A percentile compares a stretch with the other conserved stretches of the same genome.
Conservation (phyloP, 2,797 vertebrate genomes). For the Argyrosomus regius region DNA sequence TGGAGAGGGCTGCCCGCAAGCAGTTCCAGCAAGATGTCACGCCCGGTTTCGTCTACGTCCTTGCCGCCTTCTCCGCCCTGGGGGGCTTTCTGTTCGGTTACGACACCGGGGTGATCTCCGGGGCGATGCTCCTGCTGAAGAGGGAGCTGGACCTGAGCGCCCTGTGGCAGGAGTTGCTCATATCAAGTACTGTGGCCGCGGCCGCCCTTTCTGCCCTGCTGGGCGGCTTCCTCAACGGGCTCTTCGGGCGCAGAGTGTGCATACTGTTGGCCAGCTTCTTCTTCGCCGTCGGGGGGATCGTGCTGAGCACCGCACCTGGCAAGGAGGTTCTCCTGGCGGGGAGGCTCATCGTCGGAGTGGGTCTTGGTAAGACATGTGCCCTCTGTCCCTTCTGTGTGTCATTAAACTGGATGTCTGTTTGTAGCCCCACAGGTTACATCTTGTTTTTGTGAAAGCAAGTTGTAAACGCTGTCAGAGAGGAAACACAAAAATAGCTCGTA, state of each 20-base stretch:
- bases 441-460: not conserved
- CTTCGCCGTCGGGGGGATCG: constrained; percentile 90
- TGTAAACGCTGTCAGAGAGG: not conserved
- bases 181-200: constrained; percentile 94
- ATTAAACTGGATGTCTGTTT: not conserved
- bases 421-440: not conserved
- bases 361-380: constrained; percentile 90
- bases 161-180: constrained; percentile 96
- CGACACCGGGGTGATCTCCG: constrained; percentile 97
- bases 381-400: not conserved
- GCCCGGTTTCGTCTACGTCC: constrained; percentile 92
- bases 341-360: constrained; percentile 93
- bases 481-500: not conserved
- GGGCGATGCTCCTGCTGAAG: constrained; percentile 95
- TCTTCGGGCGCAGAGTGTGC: constrained; percentile 92
- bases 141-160: constrained; percentile 91
- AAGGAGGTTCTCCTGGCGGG: constrained; percentile 93
- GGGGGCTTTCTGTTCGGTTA: constrained; percentile 98
- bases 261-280: constrained; percentile 93
- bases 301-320: constrained; percentile 89
- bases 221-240: constrained; percentile 92
- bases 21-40: constrained; percentile 96
- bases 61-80: constrained; percentile 93
- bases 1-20: constrained; percentile 95
- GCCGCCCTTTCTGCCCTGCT: constrained; percentile 93